A percentile compares a stretch with the other conserved stretches of the same genome.
Conservation (phyloP, 37 sponge, comb jelly and placozoan species). For the Corticium candelabrum region DNA sequence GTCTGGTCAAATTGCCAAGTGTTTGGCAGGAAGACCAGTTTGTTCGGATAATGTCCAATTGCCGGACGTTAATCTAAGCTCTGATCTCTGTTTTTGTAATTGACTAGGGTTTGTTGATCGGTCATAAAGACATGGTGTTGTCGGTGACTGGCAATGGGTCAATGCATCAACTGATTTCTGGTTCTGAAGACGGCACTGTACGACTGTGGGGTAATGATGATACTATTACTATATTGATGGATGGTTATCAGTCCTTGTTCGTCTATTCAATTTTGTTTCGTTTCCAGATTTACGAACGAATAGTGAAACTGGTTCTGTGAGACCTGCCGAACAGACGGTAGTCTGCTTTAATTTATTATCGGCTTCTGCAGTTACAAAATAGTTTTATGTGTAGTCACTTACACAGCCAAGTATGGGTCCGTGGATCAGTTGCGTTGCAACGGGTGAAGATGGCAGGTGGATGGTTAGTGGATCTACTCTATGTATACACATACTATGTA, state of each 20-base stretch:
- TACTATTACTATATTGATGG: neutral
- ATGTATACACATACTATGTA: no score
- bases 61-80: no score
- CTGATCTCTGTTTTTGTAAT: no score
- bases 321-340: neutral
- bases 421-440: neutral
- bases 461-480: neutral
- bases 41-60: no score
- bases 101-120: neutral
- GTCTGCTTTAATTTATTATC: neutral
- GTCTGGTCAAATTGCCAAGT: no score
- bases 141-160: neutral
- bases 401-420: neutral
- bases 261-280: neutral
- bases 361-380: neutral
- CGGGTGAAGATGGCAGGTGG: neutral
- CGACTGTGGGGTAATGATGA: neutral
- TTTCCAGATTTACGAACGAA: neutral
- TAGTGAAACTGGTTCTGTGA: neutral
- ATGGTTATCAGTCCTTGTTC: no score
- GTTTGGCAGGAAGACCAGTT: no score
- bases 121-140: neutral
- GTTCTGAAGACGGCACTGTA: neutral
- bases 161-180: neutral
- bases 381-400: neutral